Evolutionary conservation across 1,140 invertebrate species (phyloP).

Genomic region (Tetragnatha versicolor): DNA sequence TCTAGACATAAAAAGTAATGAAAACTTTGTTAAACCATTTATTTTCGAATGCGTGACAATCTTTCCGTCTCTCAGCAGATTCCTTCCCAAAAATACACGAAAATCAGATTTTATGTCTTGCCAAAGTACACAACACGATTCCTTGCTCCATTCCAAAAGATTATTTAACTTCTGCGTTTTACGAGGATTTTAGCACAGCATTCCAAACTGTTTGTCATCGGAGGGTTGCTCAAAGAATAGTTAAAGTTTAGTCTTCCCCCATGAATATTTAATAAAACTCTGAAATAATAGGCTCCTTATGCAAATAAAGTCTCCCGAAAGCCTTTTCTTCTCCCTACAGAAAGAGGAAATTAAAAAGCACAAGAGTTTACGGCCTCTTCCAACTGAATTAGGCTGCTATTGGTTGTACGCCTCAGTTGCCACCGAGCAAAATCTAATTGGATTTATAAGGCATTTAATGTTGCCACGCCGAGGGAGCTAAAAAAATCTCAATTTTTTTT

Average conservation of each 20-base stretch:
- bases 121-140: too few relatives aligned
- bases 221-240: background rate
- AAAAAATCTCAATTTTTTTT: conserved; percentile 1
- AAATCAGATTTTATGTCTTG: too few relatives aligned
- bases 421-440: conserved; percentile 17
- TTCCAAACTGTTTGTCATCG: conserved; percentile 27
- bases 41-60: too few relatives aligned
- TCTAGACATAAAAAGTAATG: too few relatives aligned
- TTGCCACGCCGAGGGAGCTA: conserved; percentile 24
- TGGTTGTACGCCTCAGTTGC: conserved; percentile 1
- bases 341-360: background rate
- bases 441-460: conserved; percentile 32
- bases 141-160: background rate
- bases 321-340: background rate
- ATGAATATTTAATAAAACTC: conserved; percentile 35
- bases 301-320: conserved; percentile 1
- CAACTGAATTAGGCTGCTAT: conserved; percentile 26
- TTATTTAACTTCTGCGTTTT: background rate
- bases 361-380: conserved; percentile 21
- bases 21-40: too few relatives aligned
- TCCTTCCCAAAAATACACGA: too few relatives aligned
- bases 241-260: conserved; percentile 17
- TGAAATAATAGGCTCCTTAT: conserved; percentile 20
- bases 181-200: background rate
- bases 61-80: too few relatives aligned